A percentile compares a stretch with the other conserved stretches of the same genome.
These are phyloP conservation scores for Drosophila mercatorum DNA, from an alignment of 2,888 invertebrate genomes.

Conservation along the genomic window DNA sequence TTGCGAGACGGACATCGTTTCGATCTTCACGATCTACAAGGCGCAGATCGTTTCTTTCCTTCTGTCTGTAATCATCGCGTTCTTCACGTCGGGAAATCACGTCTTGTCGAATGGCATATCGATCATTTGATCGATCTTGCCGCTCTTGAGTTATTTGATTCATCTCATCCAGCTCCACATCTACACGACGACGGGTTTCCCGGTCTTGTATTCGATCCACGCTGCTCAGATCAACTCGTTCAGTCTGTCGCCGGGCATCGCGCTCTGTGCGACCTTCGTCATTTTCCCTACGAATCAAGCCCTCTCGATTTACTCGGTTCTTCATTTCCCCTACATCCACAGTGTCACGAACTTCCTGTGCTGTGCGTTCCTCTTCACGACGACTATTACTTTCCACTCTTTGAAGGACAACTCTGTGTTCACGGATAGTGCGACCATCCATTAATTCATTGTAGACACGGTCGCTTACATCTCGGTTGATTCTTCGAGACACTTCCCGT, in stretches of 20 bases:
- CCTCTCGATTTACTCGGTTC: neutral
- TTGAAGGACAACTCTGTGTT: no score
- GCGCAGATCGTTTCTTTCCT: slow-evolving; percentile 1
- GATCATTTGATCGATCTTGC: neutral
- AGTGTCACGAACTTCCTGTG: neutral
- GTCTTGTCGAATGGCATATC: neutral
- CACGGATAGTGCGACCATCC: no score
- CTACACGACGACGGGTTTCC: neutral
- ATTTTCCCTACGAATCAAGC: no score
- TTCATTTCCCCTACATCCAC: neutral
- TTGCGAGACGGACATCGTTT: neutral
- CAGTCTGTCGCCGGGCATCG: neutral
- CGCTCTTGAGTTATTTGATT: neutral
- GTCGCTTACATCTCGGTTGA: no score
- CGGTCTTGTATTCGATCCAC: slow-evolving; percentile 6
- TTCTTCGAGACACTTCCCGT: no score
- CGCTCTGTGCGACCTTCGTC: neutral
- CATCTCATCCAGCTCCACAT: neutral
- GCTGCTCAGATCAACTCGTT: neutral
- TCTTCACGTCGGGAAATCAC: neutral
- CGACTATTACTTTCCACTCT: no score
- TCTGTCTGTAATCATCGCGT: neutral
- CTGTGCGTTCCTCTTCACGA: no score
- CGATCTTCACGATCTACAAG: neutral
- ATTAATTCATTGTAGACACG: no score